phyloP scores from a whole-genome alignment of 2,113 vertebrate species.

The Pithys albifrons region DNA sequence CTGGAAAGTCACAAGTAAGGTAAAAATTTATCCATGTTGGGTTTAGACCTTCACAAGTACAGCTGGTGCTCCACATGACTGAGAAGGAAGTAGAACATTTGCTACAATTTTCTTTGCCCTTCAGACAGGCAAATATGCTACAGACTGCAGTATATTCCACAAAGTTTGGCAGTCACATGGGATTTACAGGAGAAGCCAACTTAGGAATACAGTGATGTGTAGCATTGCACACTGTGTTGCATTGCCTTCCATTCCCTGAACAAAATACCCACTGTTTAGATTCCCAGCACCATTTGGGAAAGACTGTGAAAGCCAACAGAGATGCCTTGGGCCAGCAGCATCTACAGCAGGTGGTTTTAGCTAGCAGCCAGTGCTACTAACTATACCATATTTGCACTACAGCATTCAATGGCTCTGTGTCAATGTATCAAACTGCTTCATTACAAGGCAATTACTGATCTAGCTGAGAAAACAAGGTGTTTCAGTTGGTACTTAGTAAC shows the following conservation, averaged over 20 bases:
- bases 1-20: neutral
- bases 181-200: neutral
- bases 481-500: neutral
- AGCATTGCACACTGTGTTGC: neutral
- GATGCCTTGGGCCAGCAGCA: neutral
- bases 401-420: neutral
- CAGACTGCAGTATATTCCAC: neutral
- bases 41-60: neutral
- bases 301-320: neutral
- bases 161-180: neutral
- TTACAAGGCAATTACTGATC: neutral
- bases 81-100: neutral
- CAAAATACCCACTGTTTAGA: neutral
- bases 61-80: neutral
- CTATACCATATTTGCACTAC: neutral
- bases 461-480: neutral
- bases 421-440: neutral
- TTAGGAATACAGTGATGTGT: neutral
- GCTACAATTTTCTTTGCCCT: neutral
- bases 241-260: neutral
- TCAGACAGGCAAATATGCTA: neutral
- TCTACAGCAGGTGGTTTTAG: neutral
- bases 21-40: neutral
- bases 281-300: neutral
- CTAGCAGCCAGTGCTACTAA: neutral